Evolutionary conservation across 2,888 invertebrate species (phyloP).

Genomic region (Torymus aiolomorphi): DNA sequence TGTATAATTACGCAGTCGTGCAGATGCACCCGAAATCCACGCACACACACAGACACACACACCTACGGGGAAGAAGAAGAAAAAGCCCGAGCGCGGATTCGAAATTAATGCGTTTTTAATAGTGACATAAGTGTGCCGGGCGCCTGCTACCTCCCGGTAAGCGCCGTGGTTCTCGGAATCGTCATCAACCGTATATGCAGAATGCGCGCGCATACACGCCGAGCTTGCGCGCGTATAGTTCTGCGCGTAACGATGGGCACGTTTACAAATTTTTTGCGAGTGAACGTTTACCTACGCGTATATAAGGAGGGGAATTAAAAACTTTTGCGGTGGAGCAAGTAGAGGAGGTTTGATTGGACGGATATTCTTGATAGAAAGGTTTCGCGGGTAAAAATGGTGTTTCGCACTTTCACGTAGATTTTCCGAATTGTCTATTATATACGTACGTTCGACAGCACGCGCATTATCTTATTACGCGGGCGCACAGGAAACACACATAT

Average conservation of each 20-base stretch:
- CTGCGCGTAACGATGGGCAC: constrained; percentile 30
- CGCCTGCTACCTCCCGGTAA: too few relatives aligned
- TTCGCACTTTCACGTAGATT: too few relatives aligned
- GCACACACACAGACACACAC: not conserved
- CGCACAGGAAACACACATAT: too few relatives aligned
- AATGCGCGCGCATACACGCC: not conserved
- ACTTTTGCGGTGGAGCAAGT: too few relatives aligned
- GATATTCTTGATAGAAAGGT: too few relatives aligned
- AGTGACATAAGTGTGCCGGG: constrained; percentile 64
- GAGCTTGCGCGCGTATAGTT: constrained; percentile 15
- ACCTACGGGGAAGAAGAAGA: not conserved
- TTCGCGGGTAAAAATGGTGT: too few relatives aligned
- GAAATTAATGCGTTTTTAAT: constrained; percentile 72
- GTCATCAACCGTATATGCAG: not conserved
- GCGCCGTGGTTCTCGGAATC: constrained; percentile 28
- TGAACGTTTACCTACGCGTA: too few relatives aligned
- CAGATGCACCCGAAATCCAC: not conserved
- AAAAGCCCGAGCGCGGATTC: constrained; percentile 60
- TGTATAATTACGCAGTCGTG: not conserved
- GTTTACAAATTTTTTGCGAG: not conserved
- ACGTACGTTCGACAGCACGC: too few relatives aligned
- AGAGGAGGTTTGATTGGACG: too few relatives aligned
- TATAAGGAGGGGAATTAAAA: too few relatives aligned
- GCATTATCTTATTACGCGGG: too few relatives aligned
- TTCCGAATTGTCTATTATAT: too few relatives aligned